Conservation (phyloP, 1,140 invertebrate species). For the Drosophila aff. region DNA sequence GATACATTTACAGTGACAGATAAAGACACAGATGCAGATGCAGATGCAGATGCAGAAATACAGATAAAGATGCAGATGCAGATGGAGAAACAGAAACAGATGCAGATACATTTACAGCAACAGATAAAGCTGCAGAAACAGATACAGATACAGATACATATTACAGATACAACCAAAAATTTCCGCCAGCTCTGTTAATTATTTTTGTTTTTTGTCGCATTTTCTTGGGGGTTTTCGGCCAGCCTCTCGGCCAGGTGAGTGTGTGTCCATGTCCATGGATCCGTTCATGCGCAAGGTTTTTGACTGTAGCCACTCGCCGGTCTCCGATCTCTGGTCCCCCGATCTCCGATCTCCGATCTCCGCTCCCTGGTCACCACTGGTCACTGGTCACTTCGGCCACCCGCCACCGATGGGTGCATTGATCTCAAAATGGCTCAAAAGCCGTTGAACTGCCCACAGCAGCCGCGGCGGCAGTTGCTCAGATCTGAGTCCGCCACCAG, state of each 20-base stretch:
- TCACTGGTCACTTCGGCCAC: constrained; percentile 7
- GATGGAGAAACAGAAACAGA: not conserved
- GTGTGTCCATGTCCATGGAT: constrained; percentile 82
- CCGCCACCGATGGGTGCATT: constrained; percentile 71
- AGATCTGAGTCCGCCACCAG: not conserved
- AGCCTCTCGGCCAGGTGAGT: constrained; percentile 18
- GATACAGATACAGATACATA: constrained; percentile 10
- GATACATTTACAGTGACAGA: not conserved
- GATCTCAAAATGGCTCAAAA: constrained; percentile 84
- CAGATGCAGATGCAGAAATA: no score
- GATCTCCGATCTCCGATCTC: constrained; percentile 42
- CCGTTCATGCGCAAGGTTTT: constrained; percentile 84
- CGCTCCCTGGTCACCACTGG: constrained; percentile 2
- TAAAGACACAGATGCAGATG: not conserved
- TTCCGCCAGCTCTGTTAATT: constrained; percentile 50
- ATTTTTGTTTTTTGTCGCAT: not conserved
- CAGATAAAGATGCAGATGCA: not conserved
- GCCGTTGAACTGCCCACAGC: constrained; percentile 76
- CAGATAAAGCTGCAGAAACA: not conserved
- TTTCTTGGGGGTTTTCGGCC: constrained; percentile 9
- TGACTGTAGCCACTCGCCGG: constrained; percentile 35
- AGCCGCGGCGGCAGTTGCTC: constrained; percentile 23
- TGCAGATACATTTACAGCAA: not conserved
- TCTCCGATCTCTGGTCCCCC: constrained; percentile 22
- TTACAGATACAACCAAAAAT: constrained; percentile 27